Evolutionary conservation across 2,797 vertebrate genomes (phyloP).

Genomic region (Decapterus maruadsi): DNA sequence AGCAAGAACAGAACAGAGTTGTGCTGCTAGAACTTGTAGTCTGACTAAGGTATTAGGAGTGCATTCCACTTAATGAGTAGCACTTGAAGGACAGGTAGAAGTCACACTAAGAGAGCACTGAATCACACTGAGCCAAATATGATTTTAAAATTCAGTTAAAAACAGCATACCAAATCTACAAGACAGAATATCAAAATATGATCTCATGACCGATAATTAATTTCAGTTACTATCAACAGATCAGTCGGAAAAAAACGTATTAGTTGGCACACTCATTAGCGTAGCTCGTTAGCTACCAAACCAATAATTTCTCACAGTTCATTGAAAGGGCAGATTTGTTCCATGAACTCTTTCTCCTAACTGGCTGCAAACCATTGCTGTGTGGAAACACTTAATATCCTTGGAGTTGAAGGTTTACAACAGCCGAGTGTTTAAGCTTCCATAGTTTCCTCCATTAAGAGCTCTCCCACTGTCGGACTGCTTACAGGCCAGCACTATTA

Average conservation of each 20-base stretch:
- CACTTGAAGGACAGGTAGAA: constrained; percentile 45
- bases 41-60: constrained; percentile 26
- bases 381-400: not conserved
- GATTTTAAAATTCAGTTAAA: constrained; percentile 1
- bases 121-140: not conserved
- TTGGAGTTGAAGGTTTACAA: not conserved
- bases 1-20: constrained; percentile 33
- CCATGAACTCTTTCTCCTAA: not conserved
- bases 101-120: constrained; percentile 24
- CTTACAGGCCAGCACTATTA: not conserved
- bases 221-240: not conserved
- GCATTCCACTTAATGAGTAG: constrained; percentile 2
- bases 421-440: not conserved
- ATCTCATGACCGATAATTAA: not conserved
- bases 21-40: constrained; percentile 28
- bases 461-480: not conserved
- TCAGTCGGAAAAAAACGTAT: not conserved
- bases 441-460: not conserved
- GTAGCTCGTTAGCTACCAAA: not conserved
- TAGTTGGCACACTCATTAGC: not conserved
- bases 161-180: constrained; percentile 4
- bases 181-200: constrained; percentile 3
- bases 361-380: not conserved
- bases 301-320: not conserved
- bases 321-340: not conserved